Evolutionary conservation across 1,140 invertebrate species (phyloP).

Genomic region (Listronotus bonariensis): DNA sequence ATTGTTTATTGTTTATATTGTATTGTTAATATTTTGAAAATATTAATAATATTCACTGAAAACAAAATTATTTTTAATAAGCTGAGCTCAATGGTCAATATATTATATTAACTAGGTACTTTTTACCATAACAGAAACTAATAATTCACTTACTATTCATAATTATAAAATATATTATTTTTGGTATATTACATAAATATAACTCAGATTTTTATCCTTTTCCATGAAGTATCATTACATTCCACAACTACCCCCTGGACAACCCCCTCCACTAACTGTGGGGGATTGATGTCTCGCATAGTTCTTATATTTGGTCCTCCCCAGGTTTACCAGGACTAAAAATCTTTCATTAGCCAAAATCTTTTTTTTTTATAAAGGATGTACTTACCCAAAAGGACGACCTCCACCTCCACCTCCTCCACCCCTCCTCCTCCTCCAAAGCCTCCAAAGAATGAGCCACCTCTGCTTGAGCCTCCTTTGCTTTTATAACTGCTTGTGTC

Average conservation of each 20-base stretch:
- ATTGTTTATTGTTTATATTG: too few species aligned
- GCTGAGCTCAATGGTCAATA: not conserved
- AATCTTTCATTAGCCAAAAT: conserved; percentile 7
- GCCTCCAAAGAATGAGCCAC: conserved; percentile 39
- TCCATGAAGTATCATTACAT: conserved; percentile 24
- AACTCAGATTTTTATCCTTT: not conserved
- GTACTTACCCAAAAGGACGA: conserved; percentile 38
- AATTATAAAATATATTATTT: too few species aligned
- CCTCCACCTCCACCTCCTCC: conserved; percentile 43
- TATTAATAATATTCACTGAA: too few species aligned
- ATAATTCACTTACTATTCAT: too few species aligned
- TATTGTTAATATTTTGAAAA: too few species aligned
- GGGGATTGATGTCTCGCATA: conserved; percentile 47
- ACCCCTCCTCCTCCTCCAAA: conserved; percentile 33
- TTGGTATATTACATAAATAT: not conserved
- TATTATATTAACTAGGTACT: too few species aligned
- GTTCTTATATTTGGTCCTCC: conserved; percentile 45
- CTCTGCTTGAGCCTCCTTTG: conserved; percentile 28
- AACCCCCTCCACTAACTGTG: conserved; percentile 37
- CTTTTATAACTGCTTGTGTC: conserved; percentile 29
- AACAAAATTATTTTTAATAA: too few species aligned
- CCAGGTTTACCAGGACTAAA: conserved; percentile 47
- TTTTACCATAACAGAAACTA: too few species aligned
- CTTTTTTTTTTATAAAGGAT: not conserved
- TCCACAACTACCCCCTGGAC: conserved; percentile 43